Conservation (phyloP, 92 coral and sea anemone genomes). For the Plumapathes pennacea region DNA sequence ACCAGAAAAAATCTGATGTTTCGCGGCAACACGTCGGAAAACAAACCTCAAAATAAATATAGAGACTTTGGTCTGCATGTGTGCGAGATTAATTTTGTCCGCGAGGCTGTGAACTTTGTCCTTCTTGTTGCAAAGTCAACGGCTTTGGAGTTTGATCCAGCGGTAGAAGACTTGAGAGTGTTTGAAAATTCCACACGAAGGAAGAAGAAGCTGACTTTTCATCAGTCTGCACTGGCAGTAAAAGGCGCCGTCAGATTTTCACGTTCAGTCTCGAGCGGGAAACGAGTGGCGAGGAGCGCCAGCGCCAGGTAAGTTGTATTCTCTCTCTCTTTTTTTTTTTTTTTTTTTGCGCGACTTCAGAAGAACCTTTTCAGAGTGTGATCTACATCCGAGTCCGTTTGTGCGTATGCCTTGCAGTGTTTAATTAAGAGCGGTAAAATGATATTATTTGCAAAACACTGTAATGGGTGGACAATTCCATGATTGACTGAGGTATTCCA, state of each 20-base stretch:
- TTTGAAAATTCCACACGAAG: conserved; percentile 21
- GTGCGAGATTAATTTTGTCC: conserved; percentile 59
- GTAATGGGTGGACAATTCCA: too few relatives aligned
- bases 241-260: conserved; percentile 32
- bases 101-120: conserved; percentile 41
- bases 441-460: too few relatives aligned
- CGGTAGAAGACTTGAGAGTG: conserved; percentile 51
- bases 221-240: conserved; percentile 52
- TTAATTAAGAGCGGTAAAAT: too few relatives aligned
- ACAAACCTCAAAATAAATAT: conserved; percentile 12
- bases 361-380: too few relatives aligned
- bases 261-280: not conserved
- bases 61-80: conserved; percentile 59
- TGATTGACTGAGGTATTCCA: too few relatives aligned
- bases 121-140: conserved; percentile 43
- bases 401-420: too few relatives aligned
- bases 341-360: too few relatives aligned
- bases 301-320: too few relatives aligned
- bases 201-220: conserved; percentile 58
- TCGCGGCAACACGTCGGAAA: conserved; percentile 2
- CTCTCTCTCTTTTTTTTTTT: too few relatives aligned
- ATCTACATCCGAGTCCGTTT: too few relatives aligned
- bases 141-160: conserved; percentile 63
- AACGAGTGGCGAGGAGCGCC: not conserved
- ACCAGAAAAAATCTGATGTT: conserved; percentile 50